Evolutionary conservation across 2,888 invertebrate genomes (phyloP), one percentile per base, ranked within the genome.

Genomic region (Chymomyza fuscimana): DNA sequence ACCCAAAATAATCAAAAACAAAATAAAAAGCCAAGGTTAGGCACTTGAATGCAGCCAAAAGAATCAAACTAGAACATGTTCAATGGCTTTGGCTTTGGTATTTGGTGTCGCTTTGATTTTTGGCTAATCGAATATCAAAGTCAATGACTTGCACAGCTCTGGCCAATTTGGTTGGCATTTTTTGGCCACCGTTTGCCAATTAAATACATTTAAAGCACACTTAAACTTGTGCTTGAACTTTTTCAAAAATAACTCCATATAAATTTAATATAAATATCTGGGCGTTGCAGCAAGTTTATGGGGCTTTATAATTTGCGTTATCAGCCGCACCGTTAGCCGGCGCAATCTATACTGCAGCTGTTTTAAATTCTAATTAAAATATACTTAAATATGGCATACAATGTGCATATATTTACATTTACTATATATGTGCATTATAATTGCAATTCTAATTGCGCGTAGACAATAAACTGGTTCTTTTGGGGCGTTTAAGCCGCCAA

Each of bases 81-180:
- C 68, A 70, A 32, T 25, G 61, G 66, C 62, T 72, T 78, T 77
- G 85, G 65, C 65, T 76, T 60, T 72, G 66, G 64, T 58, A 63
- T 74, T 76, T 67, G 73, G 65, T 65, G 1, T 46, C 12, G 10
- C 1, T 12, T 46, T 12, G 0, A 25, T 36, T 60, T 86, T 86
- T 82, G 73, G 76, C 83, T 80, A 87, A 82, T 88, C 86, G 84
- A 89, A 89, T 74, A 89, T 85, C 89, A 85, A 85, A 89, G 89
- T 85, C 85, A 85, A 85, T 85, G 85, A 85, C 89, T 85, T 89
- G 83, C 89, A 86, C 80, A 52, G 70, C 69, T 73, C 78, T 70
- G 72, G 84, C 81, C 88, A 88, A 87, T 72, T 79, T 69, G 70
- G 52, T 70, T 59, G 80, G 87, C 77, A 80, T 78, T 80, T 61